phyloP scores from a whole-genome alignment of 2,797 vertebrate genomes.

The Gobio occitaniae region DNA sequence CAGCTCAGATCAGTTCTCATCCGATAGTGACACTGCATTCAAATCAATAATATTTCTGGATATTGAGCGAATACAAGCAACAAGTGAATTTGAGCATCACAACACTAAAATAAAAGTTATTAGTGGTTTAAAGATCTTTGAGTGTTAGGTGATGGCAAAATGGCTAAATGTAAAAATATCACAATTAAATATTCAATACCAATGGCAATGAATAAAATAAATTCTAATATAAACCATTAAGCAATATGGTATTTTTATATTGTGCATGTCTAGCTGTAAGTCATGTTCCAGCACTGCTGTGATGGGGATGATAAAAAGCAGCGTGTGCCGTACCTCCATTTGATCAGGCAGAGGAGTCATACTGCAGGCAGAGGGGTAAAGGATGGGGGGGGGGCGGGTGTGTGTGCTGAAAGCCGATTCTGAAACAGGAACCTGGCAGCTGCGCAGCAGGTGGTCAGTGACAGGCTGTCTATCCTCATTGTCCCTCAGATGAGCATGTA shows the following conservation, averaged over 20 bases:
- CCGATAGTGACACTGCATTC: neutral
- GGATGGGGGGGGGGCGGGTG: constrained; percentile 13
- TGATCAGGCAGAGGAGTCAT: constrained; percentile 29
- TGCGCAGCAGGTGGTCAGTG: constrained; percentile 82
- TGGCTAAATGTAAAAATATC: neutral
- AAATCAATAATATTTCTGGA: neutral
- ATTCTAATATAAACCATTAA: neutral
- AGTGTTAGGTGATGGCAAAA: neutral
- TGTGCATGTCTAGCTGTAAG: neutral
- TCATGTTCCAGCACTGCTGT: neutral
- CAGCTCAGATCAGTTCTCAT: neutral
- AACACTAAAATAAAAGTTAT: neutral
- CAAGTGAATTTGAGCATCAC: neutral
- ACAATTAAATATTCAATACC: neutral
- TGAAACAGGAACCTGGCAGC: constrained; percentile 82
- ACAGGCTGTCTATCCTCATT: constrained; percentile 77
- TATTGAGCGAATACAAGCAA: neutral
- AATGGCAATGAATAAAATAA: too few species aligned
- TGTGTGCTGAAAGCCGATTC: constrained; percentile 69
- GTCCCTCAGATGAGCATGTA: constrained; percentile 63
- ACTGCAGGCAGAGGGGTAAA: constrained; percentile 50
- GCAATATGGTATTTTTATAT: neutral
- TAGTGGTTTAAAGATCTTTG: neutral
- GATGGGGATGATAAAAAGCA: constrained; percentile 42
- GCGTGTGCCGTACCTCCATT: constrained; percentile 33